Percentiles rank a stretch among this genome's conserved stretches.
phyloP scores from a whole-genome alignment of 2,888 invertebrate genomes.

The Creontiades dilutus region DNA sequence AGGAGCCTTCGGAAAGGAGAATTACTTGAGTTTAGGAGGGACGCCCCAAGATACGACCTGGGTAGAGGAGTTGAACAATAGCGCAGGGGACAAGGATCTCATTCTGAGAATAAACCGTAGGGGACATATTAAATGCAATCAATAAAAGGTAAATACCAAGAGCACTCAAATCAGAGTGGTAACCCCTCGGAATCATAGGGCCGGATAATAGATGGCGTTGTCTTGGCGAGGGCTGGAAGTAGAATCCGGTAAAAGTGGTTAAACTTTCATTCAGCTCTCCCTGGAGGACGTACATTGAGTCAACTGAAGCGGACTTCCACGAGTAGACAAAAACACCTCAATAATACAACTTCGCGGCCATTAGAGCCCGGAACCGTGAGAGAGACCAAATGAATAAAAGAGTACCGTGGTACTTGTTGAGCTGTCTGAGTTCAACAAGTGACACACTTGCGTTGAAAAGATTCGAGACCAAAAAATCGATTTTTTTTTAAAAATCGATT shows the following conservation, averaged over 20 bases:
- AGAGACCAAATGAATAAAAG: neutral
- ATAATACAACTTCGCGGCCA: slow-evolving; percentile 33
- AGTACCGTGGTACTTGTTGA: slow-evolving; percentile 3
- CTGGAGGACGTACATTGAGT: slow-evolving; percentile 18
- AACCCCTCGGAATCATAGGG: slow-evolving; percentile 63
- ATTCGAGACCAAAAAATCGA: neutral
- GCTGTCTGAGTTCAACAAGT: slow-evolving; percentile 27
- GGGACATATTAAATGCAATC: slow-evolving; percentile 71
- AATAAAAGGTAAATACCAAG: slow-evolving; percentile 70
- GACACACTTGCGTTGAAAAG: slow-evolving; percentile 1
- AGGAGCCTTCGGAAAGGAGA: slow-evolving; percentile 37
- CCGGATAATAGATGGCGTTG: slow-evolving; percentile 37
- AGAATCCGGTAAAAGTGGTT: slow-evolving; percentile 28
- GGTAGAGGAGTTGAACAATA: slow-evolving; percentile 41
- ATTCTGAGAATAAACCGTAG: slow-evolving; percentile 64
- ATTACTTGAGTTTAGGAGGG: slow-evolving; percentile 27
- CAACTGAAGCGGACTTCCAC: slow-evolving; percentile 18
- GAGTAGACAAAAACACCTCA: slow-evolving; percentile 7
- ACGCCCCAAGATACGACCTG: slow-evolving; percentile 38
- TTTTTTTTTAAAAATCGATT: too few species aligned
- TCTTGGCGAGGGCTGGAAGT: neutral
- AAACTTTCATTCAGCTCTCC: slow-evolving; percentile 49
- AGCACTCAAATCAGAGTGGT: slow-evolving; percentile 70
- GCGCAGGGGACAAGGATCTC: slow-evolving; percentile 46
- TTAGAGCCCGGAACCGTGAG: slow-evolving; percentile 17